These are phyloP conservation scores for Poeciliopsis occidentalis DNA, from an alignment of 2,113 vertebrate genomes.

Conservation along the genomic window DNA sequence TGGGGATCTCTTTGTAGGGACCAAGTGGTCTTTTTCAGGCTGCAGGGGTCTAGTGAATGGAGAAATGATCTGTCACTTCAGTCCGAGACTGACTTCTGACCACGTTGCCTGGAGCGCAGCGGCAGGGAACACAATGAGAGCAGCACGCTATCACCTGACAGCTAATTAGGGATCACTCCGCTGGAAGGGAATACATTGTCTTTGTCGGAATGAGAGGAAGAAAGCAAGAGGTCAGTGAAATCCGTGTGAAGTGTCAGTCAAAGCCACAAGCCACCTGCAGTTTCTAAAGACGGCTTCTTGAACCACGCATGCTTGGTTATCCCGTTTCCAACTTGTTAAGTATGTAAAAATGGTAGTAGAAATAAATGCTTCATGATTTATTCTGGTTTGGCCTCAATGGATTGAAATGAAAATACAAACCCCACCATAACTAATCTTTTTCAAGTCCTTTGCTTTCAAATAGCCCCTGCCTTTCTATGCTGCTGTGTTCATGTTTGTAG, in stretches of 20 bases:
- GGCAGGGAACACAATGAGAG: slow-evolving; percentile 68
- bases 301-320: slow-evolving; percentile 2
- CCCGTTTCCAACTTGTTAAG: slow-evolving; percentile 10
- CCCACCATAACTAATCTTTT: slow-evolving; percentile 23
- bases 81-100: slow-evolving; percentile 70
- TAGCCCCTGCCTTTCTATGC: slow-evolving; percentile 31
- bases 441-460: slow-evolving; percentile 29
- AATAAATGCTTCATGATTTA: not conserved
- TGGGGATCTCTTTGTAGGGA: slow-evolving; percentile 73
- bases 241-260: slow-evolving; percentile 76
- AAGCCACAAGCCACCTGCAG: slow-evolving; percentile 69
- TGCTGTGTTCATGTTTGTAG: slow-evolving; percentile 22
- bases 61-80: slow-evolving; percentile 75
- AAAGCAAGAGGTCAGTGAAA: slow-evolving; percentile 72
- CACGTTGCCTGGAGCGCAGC: slow-evolving; percentile 73
- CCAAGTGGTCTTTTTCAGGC: slow-evolving; percentile 76
- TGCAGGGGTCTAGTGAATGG: slow-evolving; percentile 59
- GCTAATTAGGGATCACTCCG: slow-evolving; percentile 80
- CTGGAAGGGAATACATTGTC: slow-evolving; percentile 77
- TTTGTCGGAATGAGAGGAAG: slow-evolving; percentile 71
- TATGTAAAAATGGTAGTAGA: not conserved
- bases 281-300: slow-evolving; percentile 24
- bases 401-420: slow-evolving; percentile 13
- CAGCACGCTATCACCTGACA: slow-evolving; percentile 77
- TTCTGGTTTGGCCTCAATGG: not conserved